Evolutionary conservation across 2,113 vertebrate genomes (phyloP).

Genomic region (Halichoeres trimaculatus): DNA sequence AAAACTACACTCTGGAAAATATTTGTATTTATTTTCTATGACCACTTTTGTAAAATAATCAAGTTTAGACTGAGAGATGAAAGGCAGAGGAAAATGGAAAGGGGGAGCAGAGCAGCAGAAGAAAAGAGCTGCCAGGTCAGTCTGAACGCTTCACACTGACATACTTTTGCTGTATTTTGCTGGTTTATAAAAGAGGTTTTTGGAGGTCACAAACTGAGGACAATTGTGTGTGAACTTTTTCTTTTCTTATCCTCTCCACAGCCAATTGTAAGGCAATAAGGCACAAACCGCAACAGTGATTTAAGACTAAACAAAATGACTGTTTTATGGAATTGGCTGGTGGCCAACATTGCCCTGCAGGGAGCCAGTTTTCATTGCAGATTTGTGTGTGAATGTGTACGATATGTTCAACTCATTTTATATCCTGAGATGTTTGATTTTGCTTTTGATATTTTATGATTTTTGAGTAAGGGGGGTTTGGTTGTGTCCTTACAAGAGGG

Average conservation of each 20-base stretch:
- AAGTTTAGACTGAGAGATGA: conserved; percentile 35
- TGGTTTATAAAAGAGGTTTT: conserved; percentile 60
- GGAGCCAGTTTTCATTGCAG: conserved; percentile 69
- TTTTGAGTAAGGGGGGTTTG: background rate
- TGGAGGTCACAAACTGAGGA: conserved; percentile 63
- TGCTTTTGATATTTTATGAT: conserved; percentile 52
- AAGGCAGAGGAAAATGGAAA: conserved; percentile 28
- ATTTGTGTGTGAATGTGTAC: conserved; percentile 73
- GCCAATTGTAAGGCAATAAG: conserved; percentile 73
- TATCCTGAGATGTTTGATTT: conserved; percentile 57
- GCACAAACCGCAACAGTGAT: conserved; percentile 72
- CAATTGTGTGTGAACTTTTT: conserved; percentile 58
- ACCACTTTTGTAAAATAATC: conserved; percentile 80
- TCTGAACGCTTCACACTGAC: conserved; percentile 53
- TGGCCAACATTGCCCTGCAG: conserved; percentile 45
- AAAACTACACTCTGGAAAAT: conserved; percentile 61
- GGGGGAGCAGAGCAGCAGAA: conserved; percentile 34
- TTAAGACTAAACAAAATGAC: conserved; percentile 70
- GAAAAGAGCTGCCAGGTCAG: conserved; percentile 47
- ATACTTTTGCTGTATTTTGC: conserved; percentile 71
- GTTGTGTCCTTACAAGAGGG: conserved; percentile 27
- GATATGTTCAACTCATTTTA: conserved; percentile 70
- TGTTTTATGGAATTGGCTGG: conserved; percentile 62
- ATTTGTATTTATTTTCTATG: conserved; percentile 84
- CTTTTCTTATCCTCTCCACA: conserved; percentile 63